A percentile compares a stretch with the other conserved stretches of the same genome.
phyloP scores from a whole-genome alignment of 2,888 invertebrate species.

The Pollenia angustigena region DNA sequence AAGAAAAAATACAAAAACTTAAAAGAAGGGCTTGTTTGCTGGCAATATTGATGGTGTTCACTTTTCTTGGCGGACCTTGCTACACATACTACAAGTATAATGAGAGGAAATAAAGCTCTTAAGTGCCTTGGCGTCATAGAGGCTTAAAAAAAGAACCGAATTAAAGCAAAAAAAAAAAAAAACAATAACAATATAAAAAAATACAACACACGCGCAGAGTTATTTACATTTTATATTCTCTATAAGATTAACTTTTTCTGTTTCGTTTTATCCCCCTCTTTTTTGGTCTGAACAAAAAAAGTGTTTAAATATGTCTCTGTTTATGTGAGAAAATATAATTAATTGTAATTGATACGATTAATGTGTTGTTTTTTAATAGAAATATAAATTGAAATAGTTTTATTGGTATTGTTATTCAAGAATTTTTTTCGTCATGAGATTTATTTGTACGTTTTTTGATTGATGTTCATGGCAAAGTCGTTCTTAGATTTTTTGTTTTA shows the following conservation, averaged over 20 bases:
- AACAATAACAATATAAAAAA: too few species aligned
- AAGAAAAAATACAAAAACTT: slow-evolving; percentile 43
- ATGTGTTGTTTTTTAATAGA: slow-evolving; percentile 31
- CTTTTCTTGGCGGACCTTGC: slow-evolving; percentile 37
- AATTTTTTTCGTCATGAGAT: slow-evolving; percentile 17
- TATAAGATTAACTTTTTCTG: slow-evolving; percentile 32
- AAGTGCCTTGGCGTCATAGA: slow-evolving; percentile 81
- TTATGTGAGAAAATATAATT: slow-evolving; percentile 62
- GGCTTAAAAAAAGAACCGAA: slow-evolving; percentile 76
- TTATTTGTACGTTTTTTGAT: slow-evolving; percentile 37
- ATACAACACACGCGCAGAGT: slow-evolving; percentile 27
- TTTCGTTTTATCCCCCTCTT: slow-evolving; percentile 3
- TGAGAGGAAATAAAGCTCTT: slow-evolving; percentile 78
- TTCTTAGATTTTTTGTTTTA: background rate
- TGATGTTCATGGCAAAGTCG: slow-evolving; percentile 26
- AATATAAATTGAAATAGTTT: slow-evolving; percentile 12
- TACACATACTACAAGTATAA: slow-evolving; percentile 57
- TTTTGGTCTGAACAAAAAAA: slow-evolving; percentile 14
- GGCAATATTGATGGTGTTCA: slow-evolving; percentile 67
- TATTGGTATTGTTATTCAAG: slow-evolving; percentile 1
- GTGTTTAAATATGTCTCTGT: slow-evolving; percentile 21
- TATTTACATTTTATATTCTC: background rate
- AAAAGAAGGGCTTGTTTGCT: slow-evolving; percentile 65
- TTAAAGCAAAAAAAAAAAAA: slow-evolving; percentile 14
- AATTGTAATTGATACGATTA: slow-evolving; percentile 70